Evolutionary conservation across 1,140 invertebrate genomes (phyloP).

Genomic region (Armadillidium nasatum): DNA sequence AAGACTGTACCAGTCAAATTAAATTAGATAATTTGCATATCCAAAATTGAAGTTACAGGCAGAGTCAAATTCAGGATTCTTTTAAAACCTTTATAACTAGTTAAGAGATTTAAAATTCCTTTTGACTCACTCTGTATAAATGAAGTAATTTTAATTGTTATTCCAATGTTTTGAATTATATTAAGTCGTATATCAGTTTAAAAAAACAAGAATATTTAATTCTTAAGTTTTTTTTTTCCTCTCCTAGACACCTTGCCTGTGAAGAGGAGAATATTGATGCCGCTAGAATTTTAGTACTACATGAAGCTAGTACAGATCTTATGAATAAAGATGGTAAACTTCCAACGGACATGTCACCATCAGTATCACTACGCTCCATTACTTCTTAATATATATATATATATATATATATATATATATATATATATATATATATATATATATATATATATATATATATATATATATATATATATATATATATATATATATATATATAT

Average conservation of each 20-base stretch:
- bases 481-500: no score
- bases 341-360: neutral
- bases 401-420: conserved; percentile 5
- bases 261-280: neutral
- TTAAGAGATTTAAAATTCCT: no score
- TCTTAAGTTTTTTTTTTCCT: neutral
- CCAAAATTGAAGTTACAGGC: no score
- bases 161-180: no score
- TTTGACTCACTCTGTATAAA: no score
- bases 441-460: conserved; percentile 11
- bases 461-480: neutral
- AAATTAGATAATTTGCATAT: no score
- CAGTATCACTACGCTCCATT: neutral
- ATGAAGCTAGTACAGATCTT: neutral
- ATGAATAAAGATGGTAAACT: neutral
- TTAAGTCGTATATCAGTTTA: no score
- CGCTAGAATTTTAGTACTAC: neutral
- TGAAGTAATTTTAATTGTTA: no score
- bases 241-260: neutral
- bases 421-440: conserved; percentile 9
- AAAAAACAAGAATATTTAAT: no score
- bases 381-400: neutral
- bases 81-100: no score
- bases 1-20: no score
- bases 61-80: no score